Base-by-base conservation (phyloP, 1,140 invertebrate species). In the Gerris buenoi region DNA sequence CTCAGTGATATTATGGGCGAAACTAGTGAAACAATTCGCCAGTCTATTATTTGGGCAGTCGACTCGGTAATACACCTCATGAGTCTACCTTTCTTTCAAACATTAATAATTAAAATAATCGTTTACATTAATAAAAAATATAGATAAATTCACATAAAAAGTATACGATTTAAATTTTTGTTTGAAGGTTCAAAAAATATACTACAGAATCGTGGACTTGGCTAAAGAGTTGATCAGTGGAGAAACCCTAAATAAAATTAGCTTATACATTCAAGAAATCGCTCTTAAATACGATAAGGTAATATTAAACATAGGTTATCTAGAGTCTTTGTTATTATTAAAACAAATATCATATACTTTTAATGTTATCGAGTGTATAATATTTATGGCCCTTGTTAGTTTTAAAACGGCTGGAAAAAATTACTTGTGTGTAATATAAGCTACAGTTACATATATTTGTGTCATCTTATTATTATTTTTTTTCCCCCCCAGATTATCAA, bases 1-100 rank as follows among this genome's bases (percentile, higher is more conserved):
- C 83, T 91, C 69, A 89, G 86, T 86, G 85, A 88, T 59, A 84
- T 88, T 70, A 88, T 91, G 86, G 88, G 89, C 0, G 88, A 89
- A 46, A 90, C 88, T 0, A 88, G 88, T 5, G 80, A 88, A 71
- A 88, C 87, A 0, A 82, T 91, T 1, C 81, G 87, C 25, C 82
- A 88, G 67, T 88, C 86, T 64, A 79, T 91, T 1, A 77, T 85
- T 0, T 90, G 86, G 84, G 80, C 89, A 0, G 84, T 90, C 0
- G 86, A 90, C 65, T 84, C 84, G 1, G 79, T 80, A 74, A 74
- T 71, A 71, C n/a, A 25, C 65, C 14, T 28, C 29, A 13, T 10
- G n/a, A 10, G 10, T 56, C n/a, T 56, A 56, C 46, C n/a, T n/a
- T n/a, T n/a, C n/a, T n/a, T n/a, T n/a, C n/a, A n/a, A n/a, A n/a